These are phyloP conservation scores for Todiramphus saurophagus DNA, from an alignment of 2,113 vertebrate species.

Conservation along the genomic window DNA sequence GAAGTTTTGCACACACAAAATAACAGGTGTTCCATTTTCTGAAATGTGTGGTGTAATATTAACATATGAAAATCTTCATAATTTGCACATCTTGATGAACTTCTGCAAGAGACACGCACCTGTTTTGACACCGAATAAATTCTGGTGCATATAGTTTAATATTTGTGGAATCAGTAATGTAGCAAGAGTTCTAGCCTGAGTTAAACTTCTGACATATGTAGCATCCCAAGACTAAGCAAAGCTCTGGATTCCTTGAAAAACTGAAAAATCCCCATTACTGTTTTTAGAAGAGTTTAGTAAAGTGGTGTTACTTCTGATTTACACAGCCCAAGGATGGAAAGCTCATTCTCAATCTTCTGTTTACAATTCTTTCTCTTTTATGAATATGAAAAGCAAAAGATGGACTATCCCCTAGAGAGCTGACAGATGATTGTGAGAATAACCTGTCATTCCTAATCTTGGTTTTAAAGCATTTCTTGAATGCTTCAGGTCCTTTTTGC, in stretches of 20 bases:
- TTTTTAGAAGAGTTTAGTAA: neutral
- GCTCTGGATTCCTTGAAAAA: neutral
- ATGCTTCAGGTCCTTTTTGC: neutral
- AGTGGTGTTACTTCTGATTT: neutral
- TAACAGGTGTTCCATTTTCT: neutral
- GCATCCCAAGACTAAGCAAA: neutral
- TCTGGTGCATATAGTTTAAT: neutral
- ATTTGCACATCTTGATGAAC: conserved; percentile 36
- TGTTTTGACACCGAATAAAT: neutral
- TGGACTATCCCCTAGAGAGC: neutral
- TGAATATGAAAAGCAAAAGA: neutral
- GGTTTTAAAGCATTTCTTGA: conserved; percentile 4
- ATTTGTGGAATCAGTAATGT: neutral
- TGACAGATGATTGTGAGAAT: conserved; percentile 22
- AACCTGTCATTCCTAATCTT: conserved; percentile 53
- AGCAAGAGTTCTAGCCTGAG: neutral
- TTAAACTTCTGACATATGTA: neutral
- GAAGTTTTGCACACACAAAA: neutral
- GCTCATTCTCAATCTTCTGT: neutral
- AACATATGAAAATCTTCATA: neutral
- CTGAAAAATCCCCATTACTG: neutral
- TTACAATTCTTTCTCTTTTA: neutral
- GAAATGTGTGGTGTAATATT: neutral
- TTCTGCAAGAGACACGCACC: neutral
- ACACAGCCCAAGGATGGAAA: neutral